Evolutionary conservation across 2,113 vertebrate species (phyloP), one percentile per base, ranked within the genome.

Genomic region (Hypanus sabinus): DNA sequence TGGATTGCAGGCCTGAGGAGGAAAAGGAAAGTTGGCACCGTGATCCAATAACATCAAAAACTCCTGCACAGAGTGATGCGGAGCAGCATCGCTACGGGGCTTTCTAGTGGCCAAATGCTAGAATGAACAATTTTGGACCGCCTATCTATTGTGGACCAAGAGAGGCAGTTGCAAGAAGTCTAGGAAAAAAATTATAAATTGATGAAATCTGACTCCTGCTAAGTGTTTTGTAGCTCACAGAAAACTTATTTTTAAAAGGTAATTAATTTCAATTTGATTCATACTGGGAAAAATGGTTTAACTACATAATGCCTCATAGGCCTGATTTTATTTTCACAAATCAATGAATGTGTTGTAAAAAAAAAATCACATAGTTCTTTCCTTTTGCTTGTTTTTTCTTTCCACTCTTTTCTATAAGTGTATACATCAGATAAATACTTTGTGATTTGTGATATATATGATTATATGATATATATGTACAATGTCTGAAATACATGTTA

Each of bases 1-100:
- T 0, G 97, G 97, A 95, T 97, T 98, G 94, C 97, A 97, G 22
- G 97, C 97, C 97, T 98, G 91, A 12, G 60, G 33, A 80, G 76
- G n/a, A 71, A 77, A 90, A 79, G 36, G 70, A 75, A 88, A 33
- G 38, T 81, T 33, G n/a, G 60, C 71, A 62, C 79, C 16, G 18
- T 87, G 60, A 46, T 20, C 22, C 65, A 62, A 62, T 12, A 79
- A 30, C 24, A 77, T 60, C 7, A 65, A 85, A 5, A 73, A 73
- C 68, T 70, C 68, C 8, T 12, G 10, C 20, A 36, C 57, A 92
- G 16, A 7, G n/a, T 38, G 80, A 55, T 38, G 55, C 24, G 24
- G 46, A 11, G n/a, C 76, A 10, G 33, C 12, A 3, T 79, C 76
- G 16, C 76, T 79, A 3, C 16, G 12, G 33, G 5, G 16, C 30